These are phyloP conservation scores for Zaprionus ghesquierei DNA, from an alignment of 1,140 invertebrate genomes.

Conservation along the genomic window DNA sequence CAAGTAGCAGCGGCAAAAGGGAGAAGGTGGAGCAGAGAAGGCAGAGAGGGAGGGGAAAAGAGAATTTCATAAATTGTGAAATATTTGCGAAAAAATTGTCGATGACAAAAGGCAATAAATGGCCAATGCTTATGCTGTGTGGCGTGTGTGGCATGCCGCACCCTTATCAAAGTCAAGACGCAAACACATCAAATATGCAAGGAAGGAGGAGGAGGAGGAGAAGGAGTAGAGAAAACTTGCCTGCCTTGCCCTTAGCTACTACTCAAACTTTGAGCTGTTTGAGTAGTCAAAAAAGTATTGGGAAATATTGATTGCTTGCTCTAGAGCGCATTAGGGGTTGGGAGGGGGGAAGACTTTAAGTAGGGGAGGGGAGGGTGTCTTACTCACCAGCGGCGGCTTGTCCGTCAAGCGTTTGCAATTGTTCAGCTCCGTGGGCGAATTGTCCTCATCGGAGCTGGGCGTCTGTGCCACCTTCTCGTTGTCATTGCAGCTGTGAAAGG, in stretches of 20 bases:
- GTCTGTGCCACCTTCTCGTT: slow-evolving; percentile 82
- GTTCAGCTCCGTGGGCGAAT: slow-evolving; percentile 93
- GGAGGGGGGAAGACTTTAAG: not conserved
- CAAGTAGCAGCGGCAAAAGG: not conserved
- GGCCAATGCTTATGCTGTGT: slow-evolving; percentile 27
- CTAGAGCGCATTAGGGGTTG: not conserved
- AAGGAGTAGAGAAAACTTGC: no score
- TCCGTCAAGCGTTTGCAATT: slow-evolving; percentile 90
- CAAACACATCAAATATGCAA: slow-evolving; percentile 49
- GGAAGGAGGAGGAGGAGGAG: not conserved
- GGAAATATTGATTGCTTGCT: slow-evolving; percentile 14
- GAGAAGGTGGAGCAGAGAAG: slow-evolving; percentile 5
- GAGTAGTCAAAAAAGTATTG: not conserved
- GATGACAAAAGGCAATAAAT: slow-evolving; percentile 68
- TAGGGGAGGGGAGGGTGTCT: not conserved
- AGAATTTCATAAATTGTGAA: slow-evolving; percentile 41
- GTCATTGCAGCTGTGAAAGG: slow-evolving; percentile 67
- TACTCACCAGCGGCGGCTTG: slow-evolving; percentile 91
- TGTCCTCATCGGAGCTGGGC: slow-evolving; percentile 92
- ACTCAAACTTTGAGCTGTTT: slow-evolving; percentile 22
- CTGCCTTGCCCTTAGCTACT: not conserved
- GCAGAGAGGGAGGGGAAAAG: not conserved
- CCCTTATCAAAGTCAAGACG: slow-evolving; percentile 68
- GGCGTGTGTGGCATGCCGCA: slow-evolving; percentile 32
- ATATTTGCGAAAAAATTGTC: slow-evolving; percentile 36